Conservation (phyloP, 2,888 invertebrate species). For the Leptodirus hochenwartii region DNA sequence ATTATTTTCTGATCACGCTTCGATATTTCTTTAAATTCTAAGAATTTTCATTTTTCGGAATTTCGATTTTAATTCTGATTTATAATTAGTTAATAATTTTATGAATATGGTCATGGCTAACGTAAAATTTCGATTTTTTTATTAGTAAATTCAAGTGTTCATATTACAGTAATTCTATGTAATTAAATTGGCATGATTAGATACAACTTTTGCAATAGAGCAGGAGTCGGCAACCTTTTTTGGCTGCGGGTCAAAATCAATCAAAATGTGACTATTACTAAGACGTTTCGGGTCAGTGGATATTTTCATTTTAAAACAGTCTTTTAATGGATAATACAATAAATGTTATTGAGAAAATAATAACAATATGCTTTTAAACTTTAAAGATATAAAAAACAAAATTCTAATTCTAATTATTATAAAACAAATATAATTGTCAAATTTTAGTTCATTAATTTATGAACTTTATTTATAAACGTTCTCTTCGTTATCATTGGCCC, state of each 20-base stretch:
- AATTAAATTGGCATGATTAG: too few relatives aligned
- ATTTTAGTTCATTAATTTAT: too few relatives aligned
- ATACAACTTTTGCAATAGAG: neutral
- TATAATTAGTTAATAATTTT: too few relatives aligned
- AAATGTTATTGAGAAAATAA: slow-evolving; percentile 5
- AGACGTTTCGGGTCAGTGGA: slow-evolving; percentile 5
- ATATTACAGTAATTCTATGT: too few relatives aligned
- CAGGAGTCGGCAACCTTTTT: slow-evolving; percentile 7
- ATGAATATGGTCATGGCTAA: too few relatives aligned
- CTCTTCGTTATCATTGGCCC: slow-evolving; percentile 8
- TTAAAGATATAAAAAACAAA: slow-evolving; percentile 1
- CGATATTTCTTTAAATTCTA: too few relatives aligned
- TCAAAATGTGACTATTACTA: slow-evolving; percentile 6
- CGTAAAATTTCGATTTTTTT: too few relatives aligned
- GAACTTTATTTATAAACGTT: slow-evolving; percentile 8
- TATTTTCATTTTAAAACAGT: slow-evolving; percentile 6
- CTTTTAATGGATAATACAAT: slow-evolving; percentile 4
- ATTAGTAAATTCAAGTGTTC: too few relatives aligned
- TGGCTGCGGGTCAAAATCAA: slow-evolving; percentile 5
- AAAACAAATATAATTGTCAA: slow-evolving; percentile 8
- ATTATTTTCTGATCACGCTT: too few relatives aligned
- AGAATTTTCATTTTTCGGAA: too few relatives aligned
- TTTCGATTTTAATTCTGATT: too few relatives aligned
- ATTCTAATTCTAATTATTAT: slow-evolving; percentile 6
- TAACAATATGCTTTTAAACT: slow-evolving; percentile 6